Conservation (phyloP, 2,888 invertebrate genomes). For the Tortrix viridana region DNA sequence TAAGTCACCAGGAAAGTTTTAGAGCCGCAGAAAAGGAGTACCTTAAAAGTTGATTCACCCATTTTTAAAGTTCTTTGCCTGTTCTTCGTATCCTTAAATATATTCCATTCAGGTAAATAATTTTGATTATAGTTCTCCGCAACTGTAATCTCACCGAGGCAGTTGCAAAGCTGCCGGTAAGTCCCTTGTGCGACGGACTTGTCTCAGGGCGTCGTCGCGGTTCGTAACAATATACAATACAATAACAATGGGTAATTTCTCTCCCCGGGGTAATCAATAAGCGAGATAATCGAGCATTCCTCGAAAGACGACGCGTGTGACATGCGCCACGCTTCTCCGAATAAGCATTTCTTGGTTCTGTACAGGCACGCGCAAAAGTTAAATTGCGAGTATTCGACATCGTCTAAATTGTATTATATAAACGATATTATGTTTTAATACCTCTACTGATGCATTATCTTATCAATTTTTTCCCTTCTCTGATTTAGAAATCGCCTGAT, state of each 20-base stretch:
- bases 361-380: constrained; percentile 49
- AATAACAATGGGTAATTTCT: constrained; percentile 45
- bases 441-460: too few relatives aligned
- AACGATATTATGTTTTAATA: too few relatives aligned
- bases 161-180: constrained; percentile 4
- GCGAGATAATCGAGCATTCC: constrained; percentile 66
- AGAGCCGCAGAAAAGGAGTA: too few relatives aligned
- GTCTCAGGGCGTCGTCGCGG: constrained; percentile 1
- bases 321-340: constrained; percentile 68
- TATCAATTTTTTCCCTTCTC: too few relatives aligned
- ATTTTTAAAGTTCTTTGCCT: not conserved
- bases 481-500: too few relatives aligned
- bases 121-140: constrained; percentile 9
- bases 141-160: constrained; percentile 11
- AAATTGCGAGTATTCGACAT: not conserved
- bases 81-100: not conserved
- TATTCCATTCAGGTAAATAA: constrained; percentile 1
- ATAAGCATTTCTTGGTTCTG: constrained; percentile 52
- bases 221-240: not conserved
- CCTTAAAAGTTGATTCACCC: too few relatives aligned
- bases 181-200: constrained; percentile 11
- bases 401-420: too few relatives aligned
- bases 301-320: constrained; percentile 68
- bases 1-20: too few relatives aligned
- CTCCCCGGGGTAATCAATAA: constrained; percentile 57